Conservation (phyloP, 2,797 vertebrate species). For the Nasua narica region DNA sequence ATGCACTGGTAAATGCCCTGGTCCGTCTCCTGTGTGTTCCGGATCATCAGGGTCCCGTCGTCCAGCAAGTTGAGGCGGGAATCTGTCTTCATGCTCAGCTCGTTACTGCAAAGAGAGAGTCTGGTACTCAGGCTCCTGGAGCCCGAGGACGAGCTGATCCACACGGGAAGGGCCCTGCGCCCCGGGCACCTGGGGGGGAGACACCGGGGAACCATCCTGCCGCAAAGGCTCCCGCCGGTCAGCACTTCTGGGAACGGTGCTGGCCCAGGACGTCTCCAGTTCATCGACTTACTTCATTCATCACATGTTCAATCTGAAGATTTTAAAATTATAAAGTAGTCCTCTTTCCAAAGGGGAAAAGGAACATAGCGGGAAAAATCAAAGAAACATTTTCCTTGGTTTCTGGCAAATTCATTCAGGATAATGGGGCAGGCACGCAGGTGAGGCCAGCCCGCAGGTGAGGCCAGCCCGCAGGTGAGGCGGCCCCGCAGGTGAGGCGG, state of each 20-base stretch:
- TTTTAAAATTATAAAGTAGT: not conserved
- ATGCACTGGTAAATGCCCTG: constrained; percentile 99
- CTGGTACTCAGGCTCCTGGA: constrained; percentile 40
- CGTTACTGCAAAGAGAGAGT: constrained; percentile 88
- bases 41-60: constrained; percentile 98
- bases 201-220: not conserved
- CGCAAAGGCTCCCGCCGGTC: accelerated
- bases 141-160: not conserved
- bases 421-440: not conserved
- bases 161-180: accelerated
- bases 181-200: not conserved
- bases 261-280: accelerated
- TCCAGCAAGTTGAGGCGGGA: constrained; percentile 96
- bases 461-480: not conserved
- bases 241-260: accelerated
- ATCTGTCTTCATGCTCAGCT: constrained; percentile 97
- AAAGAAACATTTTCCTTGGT: not conserved
- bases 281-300: accelerated
- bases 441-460: not conserved
- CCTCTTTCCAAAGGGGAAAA: not conserved
- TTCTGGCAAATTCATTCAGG: not conserved
- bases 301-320: accelerated
- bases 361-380: not conserved
- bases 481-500: too few relatives aligned
- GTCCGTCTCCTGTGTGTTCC: constrained; percentile 95